A percentile compares a stretch with the other conserved stretches of the same genome.
These are phyloP conservation scores for Cecidostiba fungosa DNA, from an alignment of 2,888 invertebrate species.

Conservation along the genomic window DNA sequence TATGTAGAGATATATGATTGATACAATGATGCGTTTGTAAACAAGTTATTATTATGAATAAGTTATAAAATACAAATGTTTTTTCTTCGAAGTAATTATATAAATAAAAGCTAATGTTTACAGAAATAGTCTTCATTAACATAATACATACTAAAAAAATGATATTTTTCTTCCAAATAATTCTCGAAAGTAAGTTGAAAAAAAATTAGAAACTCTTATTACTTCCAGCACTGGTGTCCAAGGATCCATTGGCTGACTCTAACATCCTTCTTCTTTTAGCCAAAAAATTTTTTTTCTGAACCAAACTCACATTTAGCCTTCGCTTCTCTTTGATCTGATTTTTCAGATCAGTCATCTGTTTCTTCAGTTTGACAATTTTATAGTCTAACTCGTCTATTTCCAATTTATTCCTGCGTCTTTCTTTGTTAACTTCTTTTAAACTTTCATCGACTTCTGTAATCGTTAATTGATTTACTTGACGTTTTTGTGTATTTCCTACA, in stretches of 20 bases:
- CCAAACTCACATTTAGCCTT: background rate
- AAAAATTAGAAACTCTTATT: too few relatives aligned
- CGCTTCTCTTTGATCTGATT: constrained; percentile 1
- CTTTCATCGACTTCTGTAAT: constrained; percentile 11
- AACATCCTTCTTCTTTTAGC: background rate
- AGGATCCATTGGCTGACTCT: background rate
- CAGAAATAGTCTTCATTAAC: too few relatives aligned
- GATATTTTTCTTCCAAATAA: too few relatives aligned
- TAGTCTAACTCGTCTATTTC: constrained; percentile 47
- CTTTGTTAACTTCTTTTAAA: constrained; percentile 24
- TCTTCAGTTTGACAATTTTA: constrained; percentile 5
- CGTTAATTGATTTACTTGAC: background rate
- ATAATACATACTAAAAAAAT: too few relatives aligned
- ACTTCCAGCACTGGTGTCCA: too few relatives aligned
- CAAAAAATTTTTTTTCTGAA: background rate
- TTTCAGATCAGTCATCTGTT: background rate
- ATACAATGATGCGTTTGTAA: too few relatives aligned
- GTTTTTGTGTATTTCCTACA: background rate
- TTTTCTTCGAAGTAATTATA: too few relatives aligned
- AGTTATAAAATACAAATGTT: too few relatives aligned
- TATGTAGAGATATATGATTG: too few relatives aligned
- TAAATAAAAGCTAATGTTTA: too few relatives aligned
- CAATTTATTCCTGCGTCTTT: constrained; percentile 36
- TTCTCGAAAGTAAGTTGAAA: too few relatives aligned
- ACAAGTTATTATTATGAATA: too few relatives aligned